Base-by-base conservation (phyloP, 2,797 vertebrate species). In the Tapirus indicus region DNA sequence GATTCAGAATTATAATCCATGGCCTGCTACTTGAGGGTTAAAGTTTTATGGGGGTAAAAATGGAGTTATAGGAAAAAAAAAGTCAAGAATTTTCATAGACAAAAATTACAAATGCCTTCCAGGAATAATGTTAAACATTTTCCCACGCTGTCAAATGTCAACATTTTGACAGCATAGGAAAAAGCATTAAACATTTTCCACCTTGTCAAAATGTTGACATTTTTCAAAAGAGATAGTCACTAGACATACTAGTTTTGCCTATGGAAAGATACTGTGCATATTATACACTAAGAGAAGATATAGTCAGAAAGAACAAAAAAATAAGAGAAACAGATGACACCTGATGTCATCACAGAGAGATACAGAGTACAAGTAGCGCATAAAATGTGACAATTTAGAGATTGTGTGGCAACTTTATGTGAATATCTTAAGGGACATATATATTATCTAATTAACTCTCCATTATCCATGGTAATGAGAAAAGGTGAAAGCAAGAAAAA, bases 121-220 rank as follows among this genome's bases (percentile, higher is more conserved):
- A 93, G n/a, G 54, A 85, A 94, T 68, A 95, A 88, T 27, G 25
- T 77, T 88, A 75, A 66, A 47, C 29, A 23, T 86, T 95, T 68
- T 17, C 69, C 72, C 27, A 91, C 11, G 8, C n/a, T 95, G 56
- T 91, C 82, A 93, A 82, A 91, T 82, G 62, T 78, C 88, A 95
- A 52, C 21, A 93, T 95, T 95, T 91, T 82, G 77, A 95, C 88
- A 92, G 69, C 32, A 68, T 23, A 74, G 21, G 29, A 35, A 78
- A 94, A 85, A 69, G 20, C 41, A 83, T 75, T 74, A 41, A 84
- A 94, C 35, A 52, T 79, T 94, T 95, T 94, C 54, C 9, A 89
- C 10, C 4, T 56, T 8, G 86, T 97, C 82, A 95, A 86, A 91
- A 78, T 95, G 94, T 85, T 96, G 93, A 96, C 86, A 75, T 62